Base-by-base conservation (phyloP, 2,888 invertebrate genomes). In the Ectobius pallidus region DNA sequence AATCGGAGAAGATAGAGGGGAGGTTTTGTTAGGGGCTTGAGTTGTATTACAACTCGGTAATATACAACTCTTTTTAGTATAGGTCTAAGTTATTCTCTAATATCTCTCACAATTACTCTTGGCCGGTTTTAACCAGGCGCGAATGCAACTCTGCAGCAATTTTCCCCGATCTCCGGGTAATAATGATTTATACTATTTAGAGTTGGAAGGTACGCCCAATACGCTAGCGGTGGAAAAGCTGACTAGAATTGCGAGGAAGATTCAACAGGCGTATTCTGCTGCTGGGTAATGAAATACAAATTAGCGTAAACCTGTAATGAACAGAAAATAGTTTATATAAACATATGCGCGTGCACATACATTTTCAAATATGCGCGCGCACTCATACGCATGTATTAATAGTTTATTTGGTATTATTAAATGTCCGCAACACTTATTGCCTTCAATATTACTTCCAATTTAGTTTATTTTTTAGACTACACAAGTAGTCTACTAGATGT, bases 31-130 rank as follows among this genome's bases (percentile, higher is more conserved):
- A 25, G 11, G 22, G 58, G 30, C 22, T 52, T 4, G 6, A n/a
- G 30, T 30, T 16, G 58, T 58, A 58, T 58, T 58, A 58, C 58
- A 58, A 27, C 22, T 52, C 16, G n/a, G 44, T 46, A 65, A 65
- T 65, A 65, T 46, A 65, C 65, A 65, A 65, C 65, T 65, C 65
- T 65, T 44, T 65, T 65, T 65, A 46, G 65, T 65, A 46, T n/a
- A 65, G 44, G 65, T 46, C 65, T 65, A 65, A 46, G 65, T 65
- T 65, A 46, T 65, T 27, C 46, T 27, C 27, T 27, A 65, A 65
- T 65, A 65, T 65, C 65, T 65, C 65, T 65, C 65, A 65, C 65
- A 65, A 65, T 65, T 65, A 65, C 44, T 65, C 65, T 65, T 46
- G 65, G 46, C 46, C 44, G 65, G 65, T 65, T 65, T 65, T 46